Evolutionary conservation across 2,888 invertebrate species (phyloP).

Genomic region (Erebia epiphron): DNA sequence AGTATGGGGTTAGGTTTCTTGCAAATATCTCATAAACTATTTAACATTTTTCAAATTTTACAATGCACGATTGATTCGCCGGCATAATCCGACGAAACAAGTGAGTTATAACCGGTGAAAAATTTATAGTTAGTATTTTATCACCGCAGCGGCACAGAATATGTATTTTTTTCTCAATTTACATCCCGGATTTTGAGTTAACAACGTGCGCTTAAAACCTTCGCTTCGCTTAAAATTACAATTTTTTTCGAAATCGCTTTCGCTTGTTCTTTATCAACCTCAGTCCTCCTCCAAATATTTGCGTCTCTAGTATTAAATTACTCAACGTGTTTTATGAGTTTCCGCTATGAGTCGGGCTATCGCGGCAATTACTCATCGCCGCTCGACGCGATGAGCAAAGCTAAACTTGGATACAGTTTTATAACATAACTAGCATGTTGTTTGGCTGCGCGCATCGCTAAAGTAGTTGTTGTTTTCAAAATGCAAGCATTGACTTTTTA

Average conservation of each 20-base stretch:
- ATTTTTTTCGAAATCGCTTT: not conserved
- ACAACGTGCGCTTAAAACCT: too few relatives aligned
- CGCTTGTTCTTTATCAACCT: not conserved
- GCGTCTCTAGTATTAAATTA: slow-evolving; percentile 22
- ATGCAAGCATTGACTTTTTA: too few relatives aligned
- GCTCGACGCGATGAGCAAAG: not conserved
- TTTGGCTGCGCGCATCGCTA: too few relatives aligned
- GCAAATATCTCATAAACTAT: too few relatives aligned
- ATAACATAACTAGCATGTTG: not conserved
- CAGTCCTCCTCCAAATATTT: slow-evolving; percentile 23
- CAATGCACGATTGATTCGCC: too few relatives aligned
- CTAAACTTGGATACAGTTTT: slow-evolving; percentile 7
- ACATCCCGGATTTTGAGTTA: too few relatives aligned
- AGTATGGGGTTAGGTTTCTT: too few relatives aligned
- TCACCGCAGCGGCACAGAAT: not conserved
- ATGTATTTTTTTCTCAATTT: not conserved
- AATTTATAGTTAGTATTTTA: too few relatives aligned
- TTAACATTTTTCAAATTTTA: too few relatives aligned
- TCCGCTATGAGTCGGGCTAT: slow-evolving; percentile 22
- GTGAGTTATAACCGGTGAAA: too few relatives aligned
- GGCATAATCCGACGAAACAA: too few relatives aligned
- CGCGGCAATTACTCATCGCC: slow-evolving; percentile 23
- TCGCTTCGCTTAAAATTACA: not conserved
- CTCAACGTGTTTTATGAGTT: slow-evolving; percentile 34
- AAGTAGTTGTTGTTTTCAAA: too few relatives aligned